A percentile compares a stretch with the other conserved stretches of the same genome.
Evolutionary conservation across 37 sponge, comb jelly and placozoan genomes (phyloP).

Genomic region (Ianthella basta): DNA sequence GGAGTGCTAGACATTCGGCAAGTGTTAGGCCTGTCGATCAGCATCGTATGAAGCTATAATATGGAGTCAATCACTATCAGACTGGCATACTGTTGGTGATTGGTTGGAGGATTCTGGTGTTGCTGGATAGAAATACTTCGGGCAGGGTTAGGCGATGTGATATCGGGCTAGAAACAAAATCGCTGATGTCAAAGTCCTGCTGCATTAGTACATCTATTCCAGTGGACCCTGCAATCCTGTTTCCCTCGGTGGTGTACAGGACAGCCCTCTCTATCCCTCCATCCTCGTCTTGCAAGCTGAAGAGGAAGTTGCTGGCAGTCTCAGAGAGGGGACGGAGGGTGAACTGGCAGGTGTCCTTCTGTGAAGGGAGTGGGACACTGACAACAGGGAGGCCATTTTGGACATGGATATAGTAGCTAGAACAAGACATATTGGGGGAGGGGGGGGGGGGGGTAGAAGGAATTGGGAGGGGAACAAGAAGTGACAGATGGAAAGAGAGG

Average conservation of each 20-base stretch:
- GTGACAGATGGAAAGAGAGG: too few species aligned
- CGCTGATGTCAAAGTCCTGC: constrained; percentile 78
- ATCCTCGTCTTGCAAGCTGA: constrained; percentile 55
- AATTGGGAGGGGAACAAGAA: too few species aligned
- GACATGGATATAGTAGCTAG: not conserved
- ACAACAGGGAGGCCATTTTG: constrained; percentile 72
- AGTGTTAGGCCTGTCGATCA: not conserved
- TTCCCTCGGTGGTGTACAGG: constrained; percentile 62
- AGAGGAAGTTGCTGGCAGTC: constrained; percentile 66
- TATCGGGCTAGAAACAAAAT: too few species aligned
- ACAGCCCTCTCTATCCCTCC: constrained; percentile 70
- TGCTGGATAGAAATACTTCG: too few species aligned
- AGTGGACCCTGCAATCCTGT: constrained; percentile 72
- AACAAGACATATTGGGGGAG: too few species aligned
- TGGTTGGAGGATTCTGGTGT: too few species aligned
- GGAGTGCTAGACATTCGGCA: constrained; percentile 27
- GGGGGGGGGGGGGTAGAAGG: too few species aligned
- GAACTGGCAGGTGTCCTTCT: constrained; percentile 78
- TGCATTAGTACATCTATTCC: constrained; percentile 68
- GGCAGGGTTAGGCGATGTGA: too few species aligned
- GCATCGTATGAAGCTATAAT: too few species aligned
- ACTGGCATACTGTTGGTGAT: too few species aligned
- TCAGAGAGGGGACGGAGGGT: constrained; percentile 69
- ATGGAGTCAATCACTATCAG: too few species aligned
- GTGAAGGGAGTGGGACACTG: constrained; percentile 79